Evolutionary conservation across 2,888 invertebrate genomes (phyloP).

Genomic region (Sphaeridia pumilis): DNA sequence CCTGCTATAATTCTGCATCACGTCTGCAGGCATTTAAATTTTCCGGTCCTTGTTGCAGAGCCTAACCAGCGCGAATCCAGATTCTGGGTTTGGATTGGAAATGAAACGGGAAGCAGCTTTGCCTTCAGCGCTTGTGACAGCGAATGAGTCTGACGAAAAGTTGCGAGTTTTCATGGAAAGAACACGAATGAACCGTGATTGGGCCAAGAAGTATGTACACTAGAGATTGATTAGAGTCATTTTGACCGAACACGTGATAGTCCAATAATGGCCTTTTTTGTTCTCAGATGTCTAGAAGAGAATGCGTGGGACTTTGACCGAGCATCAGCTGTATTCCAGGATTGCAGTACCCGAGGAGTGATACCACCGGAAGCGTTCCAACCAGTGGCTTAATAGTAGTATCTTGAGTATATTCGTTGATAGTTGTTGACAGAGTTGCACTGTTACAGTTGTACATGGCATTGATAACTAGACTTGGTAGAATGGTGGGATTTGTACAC

Average conservation of each 20-base stretch:
- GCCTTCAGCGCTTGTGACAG: conserved; percentile 30
- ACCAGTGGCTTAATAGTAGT: no score
- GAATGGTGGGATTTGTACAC: no score
- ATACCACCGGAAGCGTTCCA: conserved; percentile 71
- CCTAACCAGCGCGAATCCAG: neutral
- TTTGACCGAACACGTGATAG: neutral
- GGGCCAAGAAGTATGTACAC: conserved; percentile 62
- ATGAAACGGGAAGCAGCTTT: neutral
- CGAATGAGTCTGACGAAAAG: conserved; percentile 47
- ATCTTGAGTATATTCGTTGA: no score
- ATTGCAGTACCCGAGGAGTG: conserved; percentile 62
- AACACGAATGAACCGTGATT: conserved; percentile 70
- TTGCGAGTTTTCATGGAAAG: conserved; percentile 57
- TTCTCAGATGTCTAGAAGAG: conserved; percentile 74
- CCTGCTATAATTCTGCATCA: no score
- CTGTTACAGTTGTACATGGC: no score
- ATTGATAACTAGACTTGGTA: no score
- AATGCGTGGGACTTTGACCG: conserved; percentile 76
- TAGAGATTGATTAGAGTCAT: neutral
- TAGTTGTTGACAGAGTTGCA: no score
- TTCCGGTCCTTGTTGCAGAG: conserved; percentile 20
- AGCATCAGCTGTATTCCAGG: conserved; percentile 64
- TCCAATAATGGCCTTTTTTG: no score
- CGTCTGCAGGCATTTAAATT: no score
- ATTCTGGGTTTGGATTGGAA: conserved; percentile 2